Percentiles rank a stretch among this genome's conserved stretches.
phyloP scores from a whole-genome alignment of 2,888 invertebrate species.

The Dryococelus australis region DNA sequence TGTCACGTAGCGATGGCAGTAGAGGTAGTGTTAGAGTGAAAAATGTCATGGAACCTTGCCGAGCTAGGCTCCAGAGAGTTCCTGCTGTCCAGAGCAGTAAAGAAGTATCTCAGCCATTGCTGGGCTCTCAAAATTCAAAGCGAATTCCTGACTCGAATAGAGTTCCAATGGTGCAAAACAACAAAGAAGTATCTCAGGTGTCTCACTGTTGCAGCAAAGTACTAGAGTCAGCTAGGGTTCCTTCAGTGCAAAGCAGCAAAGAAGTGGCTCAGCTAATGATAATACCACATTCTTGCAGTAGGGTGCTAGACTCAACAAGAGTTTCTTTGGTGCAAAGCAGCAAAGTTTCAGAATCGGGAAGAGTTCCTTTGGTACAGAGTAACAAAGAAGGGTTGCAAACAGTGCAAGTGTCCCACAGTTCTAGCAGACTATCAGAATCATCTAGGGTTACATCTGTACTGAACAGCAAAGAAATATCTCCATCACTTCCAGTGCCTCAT shows the following conservation, averaged over 20 bases:
- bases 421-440: neutral
- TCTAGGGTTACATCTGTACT: neutral
- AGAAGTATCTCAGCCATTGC: slow-evolving; percentile 56
- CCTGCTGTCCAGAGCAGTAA: slow-evolving; percentile 5
- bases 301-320: neutral
- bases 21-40: neutral
- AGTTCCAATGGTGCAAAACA: slow-evolving; percentile 16
- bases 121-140: slow-evolving; percentile 42
- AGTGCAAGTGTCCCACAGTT: neutral
- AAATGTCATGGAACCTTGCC: slow-evolving; percentile 19
- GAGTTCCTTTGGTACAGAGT: neutral
- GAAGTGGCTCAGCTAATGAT: neutral
- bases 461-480: neutral
- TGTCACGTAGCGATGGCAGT: neutral
- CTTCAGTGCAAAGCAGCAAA: neutral
- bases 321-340: neutral
- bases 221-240: neutral
- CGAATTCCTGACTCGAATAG: slow-evolving; percentile 40
- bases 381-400: neutral
- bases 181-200: neutral
- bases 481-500: neutral
- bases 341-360: neutral
- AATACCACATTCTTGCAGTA: neutral
- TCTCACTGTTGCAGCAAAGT: neutral
- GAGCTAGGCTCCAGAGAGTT: slow-evolving; percentile 35